Conservation (phyloP, 2,888 invertebrate genomes). For the Rhamnusium bicolor region DNA sequence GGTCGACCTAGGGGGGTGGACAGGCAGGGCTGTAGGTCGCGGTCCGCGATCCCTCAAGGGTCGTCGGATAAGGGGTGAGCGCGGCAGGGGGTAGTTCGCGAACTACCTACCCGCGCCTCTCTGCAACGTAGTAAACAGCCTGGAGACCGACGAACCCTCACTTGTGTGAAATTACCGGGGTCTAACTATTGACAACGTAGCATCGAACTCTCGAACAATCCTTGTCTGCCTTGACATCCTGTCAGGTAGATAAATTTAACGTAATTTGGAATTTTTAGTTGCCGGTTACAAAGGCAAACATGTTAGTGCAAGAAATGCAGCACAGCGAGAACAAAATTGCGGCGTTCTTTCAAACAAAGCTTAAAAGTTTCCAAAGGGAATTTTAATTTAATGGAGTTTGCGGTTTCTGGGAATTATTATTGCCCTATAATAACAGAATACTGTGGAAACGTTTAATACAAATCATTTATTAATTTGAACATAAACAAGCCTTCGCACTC, state of each 20-base stretch:
- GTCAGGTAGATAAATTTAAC: conserved; percentile 24
- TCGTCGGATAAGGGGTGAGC: conserved; percentile 39
- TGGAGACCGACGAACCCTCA: conserved; percentile 32
- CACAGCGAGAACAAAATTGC: neutral
- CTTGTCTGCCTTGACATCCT: conserved; percentile 5
- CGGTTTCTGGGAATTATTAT: neutral
- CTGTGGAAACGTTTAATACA: too few relatives aligned
- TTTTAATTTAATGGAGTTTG: neutral
- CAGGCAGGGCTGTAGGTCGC: conserved; percentile 59
- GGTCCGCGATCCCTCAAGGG: conserved; percentile 59
- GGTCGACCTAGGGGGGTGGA: conserved; percentile 44
- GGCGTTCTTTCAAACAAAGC: neutral
- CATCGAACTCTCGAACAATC: conserved; percentile 31
- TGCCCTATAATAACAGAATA: neutral
- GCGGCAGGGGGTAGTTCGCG: conserved; percentile 48
- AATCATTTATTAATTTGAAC: too few relatives aligned
- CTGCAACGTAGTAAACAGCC: conserved; percentile 32
- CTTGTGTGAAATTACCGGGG: conserved; percentile 36
- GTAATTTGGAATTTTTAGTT: conserved; percentile 22
- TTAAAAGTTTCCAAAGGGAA: neutral
- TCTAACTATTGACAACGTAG: conserved; percentile 34
- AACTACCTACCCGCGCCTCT: conserved; percentile 31
- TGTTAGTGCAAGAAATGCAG: too few relatives aligned
- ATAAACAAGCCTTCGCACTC: too few relatives aligned
- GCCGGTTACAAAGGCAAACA: neutral